These are phyloP conservation scores for Tipula unca DNA, from an alignment of 2,888 invertebrate genomes.

Conservation along the genomic window DNA sequence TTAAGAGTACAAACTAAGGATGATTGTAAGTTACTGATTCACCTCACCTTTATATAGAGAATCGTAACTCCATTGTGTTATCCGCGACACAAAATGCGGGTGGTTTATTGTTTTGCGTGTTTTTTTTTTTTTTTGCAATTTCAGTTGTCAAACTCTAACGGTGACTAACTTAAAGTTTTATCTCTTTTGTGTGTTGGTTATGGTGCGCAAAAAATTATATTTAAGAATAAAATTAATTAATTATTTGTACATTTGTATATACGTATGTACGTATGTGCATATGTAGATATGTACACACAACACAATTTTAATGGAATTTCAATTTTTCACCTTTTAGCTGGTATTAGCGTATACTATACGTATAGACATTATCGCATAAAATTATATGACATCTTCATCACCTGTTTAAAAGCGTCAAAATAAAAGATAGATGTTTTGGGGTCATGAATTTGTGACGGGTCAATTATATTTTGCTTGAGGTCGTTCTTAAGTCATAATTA, in stretches of 20 bases:
- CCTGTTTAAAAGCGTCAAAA: too few relatives aligned
- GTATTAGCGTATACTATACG: not conserved
- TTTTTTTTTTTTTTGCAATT: not conserved
- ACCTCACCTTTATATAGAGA: not conserved
- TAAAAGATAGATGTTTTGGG: too few relatives aligned
- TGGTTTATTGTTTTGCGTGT: not conserved
- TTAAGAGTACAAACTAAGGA: not conserved
- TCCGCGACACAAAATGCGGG: not conserved
- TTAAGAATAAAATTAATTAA: slow-evolving; percentile 8
- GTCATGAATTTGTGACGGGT: too few relatives aligned
- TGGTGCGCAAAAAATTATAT: not conserved
- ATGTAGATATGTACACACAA: too few relatives aligned
- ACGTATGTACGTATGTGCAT: too few relatives aligned
- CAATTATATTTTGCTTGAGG: too few relatives aligned
- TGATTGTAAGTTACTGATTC: not conserved
- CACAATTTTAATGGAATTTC: not conserved
- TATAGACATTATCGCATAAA: not conserved
- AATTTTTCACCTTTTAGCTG: not conserved
- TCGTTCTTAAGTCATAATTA: too few relatives aligned
- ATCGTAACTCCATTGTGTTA: not conserved
- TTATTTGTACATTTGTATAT: too few relatives aligned
- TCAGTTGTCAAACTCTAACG: not conserved
- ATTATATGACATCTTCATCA: not conserved
- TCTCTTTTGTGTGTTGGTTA: not conserved
- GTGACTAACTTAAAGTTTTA: not conserved